These are phyloP conservation scores for Falco columbarius DNA, from an alignment of 2,797 vertebrate species.

Conservation along the genomic window DNA sequence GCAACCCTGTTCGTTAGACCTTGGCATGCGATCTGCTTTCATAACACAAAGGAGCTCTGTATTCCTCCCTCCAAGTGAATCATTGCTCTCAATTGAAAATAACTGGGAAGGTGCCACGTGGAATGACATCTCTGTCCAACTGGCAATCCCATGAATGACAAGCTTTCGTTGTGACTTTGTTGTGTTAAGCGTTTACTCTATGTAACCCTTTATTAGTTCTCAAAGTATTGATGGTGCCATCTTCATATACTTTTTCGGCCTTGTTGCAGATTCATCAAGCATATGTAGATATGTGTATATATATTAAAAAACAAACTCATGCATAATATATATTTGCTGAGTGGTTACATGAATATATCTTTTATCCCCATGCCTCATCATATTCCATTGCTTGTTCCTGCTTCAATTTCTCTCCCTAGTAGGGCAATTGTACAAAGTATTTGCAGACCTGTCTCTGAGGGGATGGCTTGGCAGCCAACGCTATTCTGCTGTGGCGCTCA, in stretches of 20 bases:
- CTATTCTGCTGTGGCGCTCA: neutral
- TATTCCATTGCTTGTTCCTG: neutral
- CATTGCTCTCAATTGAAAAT: neutral
- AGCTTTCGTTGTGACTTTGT: neutral
- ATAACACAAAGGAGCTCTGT: conserved; percentile 51
- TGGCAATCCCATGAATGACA: neutral
- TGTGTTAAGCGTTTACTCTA: neutral
- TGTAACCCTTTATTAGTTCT: conserved; percentile 1
- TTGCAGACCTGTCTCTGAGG: neutral
- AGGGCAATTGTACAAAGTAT: neutral
- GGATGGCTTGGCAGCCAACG: rapidly evolving
- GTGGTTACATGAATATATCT: neutral
- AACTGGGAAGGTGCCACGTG: neutral
- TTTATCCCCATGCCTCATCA: neutral
- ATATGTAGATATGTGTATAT: rapidly evolving
- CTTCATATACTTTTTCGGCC: rapidly evolving
- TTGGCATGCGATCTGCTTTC: conserved; percentile 23
- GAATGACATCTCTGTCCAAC: neutral
- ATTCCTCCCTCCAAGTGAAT: neutral
- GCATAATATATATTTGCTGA: neutral
- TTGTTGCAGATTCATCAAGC: neutral
- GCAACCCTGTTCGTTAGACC: neutral
- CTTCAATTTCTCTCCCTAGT: neutral
- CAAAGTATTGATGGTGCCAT: neutral
- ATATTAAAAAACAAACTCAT: neutral